Evolutionary conservation across 2,888 invertebrate species (phyloP).

Genomic region (Mactromeris polynyma): DNA sequence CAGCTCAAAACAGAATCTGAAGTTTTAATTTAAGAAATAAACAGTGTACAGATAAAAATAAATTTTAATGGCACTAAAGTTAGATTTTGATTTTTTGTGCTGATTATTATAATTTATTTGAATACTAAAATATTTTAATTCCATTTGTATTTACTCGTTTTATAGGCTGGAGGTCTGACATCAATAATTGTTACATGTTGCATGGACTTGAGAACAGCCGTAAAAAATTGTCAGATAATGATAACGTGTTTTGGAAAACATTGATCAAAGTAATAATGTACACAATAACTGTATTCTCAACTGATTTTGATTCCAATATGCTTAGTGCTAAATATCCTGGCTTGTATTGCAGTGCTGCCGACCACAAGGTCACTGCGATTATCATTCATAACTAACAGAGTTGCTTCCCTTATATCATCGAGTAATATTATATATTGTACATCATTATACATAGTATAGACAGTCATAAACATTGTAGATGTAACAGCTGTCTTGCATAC

Average conservation of each 20-base stretch:
- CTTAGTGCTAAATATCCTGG: too few relatives aligned
- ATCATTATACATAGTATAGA: neutral
- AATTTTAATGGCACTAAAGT: neutral
- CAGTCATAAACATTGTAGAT: neutral
- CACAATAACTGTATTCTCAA: too few relatives aligned
- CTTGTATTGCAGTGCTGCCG: too few relatives aligned
- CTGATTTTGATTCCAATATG: too few relatives aligned
- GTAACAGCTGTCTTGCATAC: constrained; percentile 8
- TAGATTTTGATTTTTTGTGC: neutral
- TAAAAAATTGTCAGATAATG: too few relatives aligned
- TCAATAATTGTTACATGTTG: too few relatives aligned
- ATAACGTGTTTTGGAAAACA: too few relatives aligned
- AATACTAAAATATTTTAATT: neutral
- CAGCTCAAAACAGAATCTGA: neutral
- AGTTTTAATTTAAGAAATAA: neutral
- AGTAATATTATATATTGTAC: neutral
- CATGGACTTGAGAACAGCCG: too few relatives aligned
- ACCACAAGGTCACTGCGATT: neutral
- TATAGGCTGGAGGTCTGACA: too few relatives aligned
- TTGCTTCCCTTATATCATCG: neutral
- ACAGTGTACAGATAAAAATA: too few relatives aligned
- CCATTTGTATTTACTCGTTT: neutral
- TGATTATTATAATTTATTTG: neutral
- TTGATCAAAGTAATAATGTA: too few relatives aligned
- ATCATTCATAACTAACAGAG: neutral